These are phyloP conservation scores for Syncerus caffer DNA, from an alignment of 2,797 vertebrate species.

Conservation along the genomic window DNA sequence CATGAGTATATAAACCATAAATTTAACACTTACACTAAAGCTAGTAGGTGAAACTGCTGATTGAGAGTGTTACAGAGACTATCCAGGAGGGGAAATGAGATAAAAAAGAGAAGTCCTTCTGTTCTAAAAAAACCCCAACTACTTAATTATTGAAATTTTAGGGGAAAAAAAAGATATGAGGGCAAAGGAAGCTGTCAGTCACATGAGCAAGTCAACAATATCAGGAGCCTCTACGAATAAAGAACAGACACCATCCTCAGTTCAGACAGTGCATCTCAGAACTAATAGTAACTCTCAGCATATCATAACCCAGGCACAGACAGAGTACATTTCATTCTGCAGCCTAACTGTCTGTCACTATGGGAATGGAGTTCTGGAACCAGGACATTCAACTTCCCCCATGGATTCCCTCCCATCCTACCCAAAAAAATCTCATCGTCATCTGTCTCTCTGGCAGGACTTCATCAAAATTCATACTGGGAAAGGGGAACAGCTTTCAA, in stretches of 20 bases:
- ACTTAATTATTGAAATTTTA: slow-evolving; percentile 52
- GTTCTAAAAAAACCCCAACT: slow-evolving; percentile 9
- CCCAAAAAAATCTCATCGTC: not conserved
- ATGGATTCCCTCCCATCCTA: not conserved
- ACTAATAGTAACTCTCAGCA: not conserved
- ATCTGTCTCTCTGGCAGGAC: slow-evolving; percentile 40
- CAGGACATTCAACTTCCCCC: not conserved
- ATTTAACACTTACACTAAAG: slow-evolving; percentile 44
- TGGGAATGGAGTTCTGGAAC: not conserved
- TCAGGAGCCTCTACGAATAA: not conserved
- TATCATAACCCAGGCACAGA: not conserved
- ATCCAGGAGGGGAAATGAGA: not conserved
- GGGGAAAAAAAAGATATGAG: not conserved
- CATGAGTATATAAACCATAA: not conserved
- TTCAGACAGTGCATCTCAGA: not conserved
- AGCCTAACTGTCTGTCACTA: not conserved
- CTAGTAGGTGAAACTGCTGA: slow-evolving; percentile 14
- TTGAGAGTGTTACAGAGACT: not conserved
- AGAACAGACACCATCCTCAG: not conserved
- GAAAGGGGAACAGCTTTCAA: slow-evolving; percentile 18
- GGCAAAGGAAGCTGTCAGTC: not conserved
- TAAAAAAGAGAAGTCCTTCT: slow-evolving; percentile 11
- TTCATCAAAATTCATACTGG: slow-evolving; percentile 4
- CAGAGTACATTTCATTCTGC: not conserved
- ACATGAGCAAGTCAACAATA: not conserved